Evolutionary conservation across 2,888 invertebrate species (phyloP), one percentile per base, ranked within the genome.

Genomic region (Tolmerus cingulatus): DNA sequence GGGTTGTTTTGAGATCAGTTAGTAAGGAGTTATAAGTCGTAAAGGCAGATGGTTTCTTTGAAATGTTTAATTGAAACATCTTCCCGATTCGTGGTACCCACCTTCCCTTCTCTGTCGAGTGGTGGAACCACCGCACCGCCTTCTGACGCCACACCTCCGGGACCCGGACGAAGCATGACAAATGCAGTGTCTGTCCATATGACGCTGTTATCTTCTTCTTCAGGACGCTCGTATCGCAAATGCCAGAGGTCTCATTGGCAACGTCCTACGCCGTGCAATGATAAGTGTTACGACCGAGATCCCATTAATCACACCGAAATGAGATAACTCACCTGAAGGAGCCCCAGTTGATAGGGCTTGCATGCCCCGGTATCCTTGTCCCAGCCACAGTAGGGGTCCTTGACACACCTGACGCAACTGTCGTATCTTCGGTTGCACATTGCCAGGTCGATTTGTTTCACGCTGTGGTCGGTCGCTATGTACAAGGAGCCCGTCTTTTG

Each of bases 321-420:
- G 74, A 74, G 76, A 87, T 46, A 74, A 89, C 90, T 90, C 89
- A 91, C 91, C 91, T 91, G 91, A 89, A 93, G 89, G 93, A 93
- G 96, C 95, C 97, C 97, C 89, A 97, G 95, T 90, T 95, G 95
- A 92, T 97, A 98, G 23, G 97, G 97, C 90, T 97, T 96, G 93
- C 98, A 98, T 86, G 96, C 95, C 88, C 96, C 96, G 27, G 95
- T 95, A 89, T 98, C 97, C 90, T 97, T 96, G 92, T 98, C 98
- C 98, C 98, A 98, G 55, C 98, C 98, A 91, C 98, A 98, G 92
- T 98, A 98, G 0, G 98, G 98, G 93, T 98, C 98, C 90, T 97
- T 95, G 14, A 98, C 97, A 93, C 98, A 98, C 86, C 97, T 94
- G 90, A 97, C 95, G 91, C 98, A 98, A 90, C 97, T 97, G 93